Evolutionary conservation across 2,888 invertebrate genomes (phyloP), one percentile per base, ranked within the genome.

Genomic region (Euproctis similis): DNA sequence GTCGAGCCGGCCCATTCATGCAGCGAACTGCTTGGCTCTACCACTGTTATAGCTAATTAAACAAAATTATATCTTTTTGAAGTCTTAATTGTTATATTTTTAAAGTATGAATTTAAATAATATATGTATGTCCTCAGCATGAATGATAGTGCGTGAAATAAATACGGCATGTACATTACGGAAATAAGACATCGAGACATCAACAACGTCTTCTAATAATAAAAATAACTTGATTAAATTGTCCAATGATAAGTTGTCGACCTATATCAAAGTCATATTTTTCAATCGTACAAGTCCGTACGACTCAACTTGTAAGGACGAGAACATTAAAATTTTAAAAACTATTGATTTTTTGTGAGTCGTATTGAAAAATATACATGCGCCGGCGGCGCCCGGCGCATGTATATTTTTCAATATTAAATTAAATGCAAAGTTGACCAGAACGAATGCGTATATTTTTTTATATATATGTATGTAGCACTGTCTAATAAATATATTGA

Each of bases 321-420:
- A 25, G n/a, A 24, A 11, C 35, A 65, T 70, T 66, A 63, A 52
- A 64, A 66, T 70, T 70, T 69, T 54, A 70, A 67, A 69, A 68
- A 50, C 36, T 51, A 53, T 53, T 50, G 58, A 10, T 21, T 61
- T 70, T 65, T 62, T 62, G 57, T 59, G 46, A n/a, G n/a, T n/a
- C n/a, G n/a, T n/a, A n/a, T n/a, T n/a, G n/a, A n/a, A n/a, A n/a
- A n/a, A n/a, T n/a, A n/a, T n/a, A n/a, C n/a, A n/a, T n/a, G n/a
- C n/a, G n/a, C n/a, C n/a, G n/a, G n/a, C n/a, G n/a, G 38, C 40
- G 46, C 45, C 41, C 43, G 46, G 43, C 48, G 49, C 31, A 42
- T 46, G 51, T 43, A 51, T 55, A 45, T 49, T 46, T 13, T 27
- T 34, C 35, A 34, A 26, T 33, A 35, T 31, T 26, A 38, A 41